These are phyloP conservation scores for Apodemia duryi DNA, from an alignment of 2,888 invertebrate genomes.

Conservation along the genomic window DNA sequence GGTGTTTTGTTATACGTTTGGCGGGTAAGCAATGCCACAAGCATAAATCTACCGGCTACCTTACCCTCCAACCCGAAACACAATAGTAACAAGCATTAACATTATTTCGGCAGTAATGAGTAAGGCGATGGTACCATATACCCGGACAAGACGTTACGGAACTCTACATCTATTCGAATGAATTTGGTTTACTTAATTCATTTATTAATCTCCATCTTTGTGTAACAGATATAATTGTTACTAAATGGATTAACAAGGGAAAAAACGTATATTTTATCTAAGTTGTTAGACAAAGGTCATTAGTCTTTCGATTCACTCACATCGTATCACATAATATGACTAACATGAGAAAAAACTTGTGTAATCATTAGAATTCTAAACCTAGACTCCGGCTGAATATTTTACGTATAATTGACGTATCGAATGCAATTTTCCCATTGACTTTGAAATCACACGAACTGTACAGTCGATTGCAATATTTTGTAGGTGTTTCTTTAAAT, in stretches of 20 bases:
- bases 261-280: not conserved
- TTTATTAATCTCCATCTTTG: no score
- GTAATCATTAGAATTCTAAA: conserved; percentile 11
- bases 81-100: no score
- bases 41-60: no score
- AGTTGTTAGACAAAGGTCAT: conserved; percentile 7
- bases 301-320: conserved; percentile 5
- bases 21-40: no score
- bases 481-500: no score
- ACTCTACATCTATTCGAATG: no score
- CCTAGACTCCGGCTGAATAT: conserved; percentile 6
- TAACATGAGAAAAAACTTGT: conserved; percentile 13
- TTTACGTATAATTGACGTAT: conserved; percentile 12
- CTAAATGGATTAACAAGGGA: not conserved
- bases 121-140: no score
- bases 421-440: conserved; percentile 11
- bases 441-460: not conserved
- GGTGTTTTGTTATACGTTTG: no score
- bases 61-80: no score
- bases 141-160: no score
- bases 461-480: not conserved
- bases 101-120: no score
- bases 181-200: no score
- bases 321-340: not conserved
- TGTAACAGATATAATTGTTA: not conserved